Conservation (phyloP, 1,140 invertebrate genomes). For the Drosophila lowei region DNA sequence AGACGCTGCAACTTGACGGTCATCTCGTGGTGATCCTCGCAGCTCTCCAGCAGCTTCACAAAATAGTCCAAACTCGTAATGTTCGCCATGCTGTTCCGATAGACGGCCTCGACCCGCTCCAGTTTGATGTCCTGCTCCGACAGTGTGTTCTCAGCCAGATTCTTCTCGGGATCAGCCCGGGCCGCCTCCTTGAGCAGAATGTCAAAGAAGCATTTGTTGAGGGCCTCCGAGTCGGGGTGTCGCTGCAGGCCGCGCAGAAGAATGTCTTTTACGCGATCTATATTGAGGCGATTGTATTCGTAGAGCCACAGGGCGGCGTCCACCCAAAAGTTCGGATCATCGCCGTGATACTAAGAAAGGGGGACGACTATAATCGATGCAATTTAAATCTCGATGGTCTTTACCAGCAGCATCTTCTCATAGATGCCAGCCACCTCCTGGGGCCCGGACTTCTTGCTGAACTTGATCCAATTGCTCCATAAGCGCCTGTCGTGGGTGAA, state of each 20-base stretch:
- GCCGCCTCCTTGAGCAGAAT: constrained; percentile 64
- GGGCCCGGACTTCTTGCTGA: constrained; percentile 64
- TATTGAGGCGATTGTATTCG: constrained; percentile 59
- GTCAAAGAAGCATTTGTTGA: constrained; percentile 74
- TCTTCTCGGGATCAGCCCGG: constrained; percentile 36
- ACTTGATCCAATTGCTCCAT: constrained; percentile 72
- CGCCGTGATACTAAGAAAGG: constrained; percentile 65
- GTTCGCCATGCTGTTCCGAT: constrained; percentile 64
- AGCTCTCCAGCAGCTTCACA: constrained; percentile 62
- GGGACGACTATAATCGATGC: neutral
- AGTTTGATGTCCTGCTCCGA: constrained; percentile 68
- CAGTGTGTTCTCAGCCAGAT: constrained; percentile 48
- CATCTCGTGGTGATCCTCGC: constrained; percentile 58
- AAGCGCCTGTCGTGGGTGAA: constrained; percentile 65
- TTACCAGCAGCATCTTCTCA: constrained; percentile 77
- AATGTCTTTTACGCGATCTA: constrained; percentile 63
- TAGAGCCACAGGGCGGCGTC: constrained; percentile 72
- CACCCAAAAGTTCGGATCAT: constrained; percentile 61
- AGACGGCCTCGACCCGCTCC: constrained; percentile 66
- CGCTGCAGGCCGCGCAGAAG: constrained; percentile 70
- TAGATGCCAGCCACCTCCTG: constrained; percentile 74
- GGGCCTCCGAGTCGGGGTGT: constrained; percentile 55
- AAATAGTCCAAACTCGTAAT: constrained; percentile 68
- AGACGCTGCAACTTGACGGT: constrained; percentile 58
- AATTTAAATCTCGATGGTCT: neutral